Percentiles rank a stretch among this genome's conserved stretches.
These are phyloP conservation scores for Plotosus lineatus DNA, from an alignment of 2,113 vertebrate genomes.

Conservation along the genomic window DNA sequence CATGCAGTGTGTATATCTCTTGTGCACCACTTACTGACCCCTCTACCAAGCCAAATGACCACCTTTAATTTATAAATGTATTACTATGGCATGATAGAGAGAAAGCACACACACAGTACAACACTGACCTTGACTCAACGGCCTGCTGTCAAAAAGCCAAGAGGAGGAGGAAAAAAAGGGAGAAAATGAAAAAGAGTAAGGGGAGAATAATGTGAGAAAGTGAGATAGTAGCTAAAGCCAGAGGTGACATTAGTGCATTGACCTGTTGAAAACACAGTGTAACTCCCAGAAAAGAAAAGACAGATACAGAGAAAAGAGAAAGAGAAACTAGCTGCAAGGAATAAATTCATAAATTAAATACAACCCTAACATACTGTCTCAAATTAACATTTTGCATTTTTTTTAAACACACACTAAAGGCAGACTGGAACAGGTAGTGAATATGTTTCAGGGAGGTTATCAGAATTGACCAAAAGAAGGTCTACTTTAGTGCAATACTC, in stretches of 20 bases:
- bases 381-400: background rate
- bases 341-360: slow-evolving; percentile 39
- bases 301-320: slow-evolving; percentile 15
- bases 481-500: background rate
- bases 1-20: background rate
- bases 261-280: slow-evolving; percentile 48
- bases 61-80: slow-evolving; percentile 1
- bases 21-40: slow-evolving; percentile 14
- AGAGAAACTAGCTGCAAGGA: background rate
- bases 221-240: slow-evolving; percentile 46
- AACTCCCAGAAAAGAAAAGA: slow-evolving; percentile 38
- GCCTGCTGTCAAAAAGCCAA: slow-evolving; percentile 51
- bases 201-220: slow-evolving; percentile 28
- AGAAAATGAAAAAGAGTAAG: slow-evolving; percentile 34
- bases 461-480: background rate
- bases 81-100: slow-evolving; percentile 1
- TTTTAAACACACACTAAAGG: background rate
- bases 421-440: background rate
- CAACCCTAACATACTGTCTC: background rate
- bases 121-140: slow-evolving; percentile 56
- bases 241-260: slow-evolving; percentile 61
- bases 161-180: slow-evolving; percentile 35
- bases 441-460: background rate
- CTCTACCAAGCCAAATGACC: background rate
- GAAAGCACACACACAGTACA: slow-evolving; percentile 38